Base-by-base conservation (phyloP, 2,888 invertebrate genomes). In the Trichogramma evanescens region DNA sequence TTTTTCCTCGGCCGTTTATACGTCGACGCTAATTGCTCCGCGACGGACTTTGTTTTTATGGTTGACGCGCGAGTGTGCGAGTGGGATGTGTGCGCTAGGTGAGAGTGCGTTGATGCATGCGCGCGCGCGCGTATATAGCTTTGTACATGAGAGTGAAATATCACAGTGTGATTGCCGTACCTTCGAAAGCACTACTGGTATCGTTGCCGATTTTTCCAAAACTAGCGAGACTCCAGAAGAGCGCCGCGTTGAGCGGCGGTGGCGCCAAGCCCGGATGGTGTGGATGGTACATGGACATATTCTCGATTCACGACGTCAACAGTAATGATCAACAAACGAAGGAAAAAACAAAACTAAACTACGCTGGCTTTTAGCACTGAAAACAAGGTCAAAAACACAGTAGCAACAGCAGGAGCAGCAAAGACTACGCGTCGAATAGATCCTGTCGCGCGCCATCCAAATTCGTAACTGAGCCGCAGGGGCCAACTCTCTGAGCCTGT, bases 251-350 rank as follows among this genome's bases (percentile, higher is more conserved):
- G 54, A 69, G 53, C 61, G 66, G 66, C 8, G 50, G 53, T 59
- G 66, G 66, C 8, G 50, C 45, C 8, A 44, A 51, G 8, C 26
- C 10, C 43, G 42, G 56, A 9, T 56, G 59, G 3, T 50, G 58
- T 10, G 50, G 59, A 66, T 76, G 77, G 67, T 76, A 77, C 76
- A 77, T 75, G 63, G 66, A 63, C 62, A 64, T 62, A 59, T 26
- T 26, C 26, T 9, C 10, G 48, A 39, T 26, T 26, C 9, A 50
- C 13, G 10, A 46, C n/a, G 13, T 49, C 10, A 13, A 10, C 39
- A 26, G 51, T 26, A 45, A 45, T 9, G 2, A n/a, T 45, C 45
- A n/a, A 8, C 9, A n/a, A n/a, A 45, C n/a, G 9, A n/a, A 9
- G 9, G 49, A n/a, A 8, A 10, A 13, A n/a, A 50, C 48, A 26